Evolutionary conservation across 2,797 vertebrate species (phyloP), one percentile per base, ranked within the genome.

Genomic region (Sebastolobus alascanus): DNA sequence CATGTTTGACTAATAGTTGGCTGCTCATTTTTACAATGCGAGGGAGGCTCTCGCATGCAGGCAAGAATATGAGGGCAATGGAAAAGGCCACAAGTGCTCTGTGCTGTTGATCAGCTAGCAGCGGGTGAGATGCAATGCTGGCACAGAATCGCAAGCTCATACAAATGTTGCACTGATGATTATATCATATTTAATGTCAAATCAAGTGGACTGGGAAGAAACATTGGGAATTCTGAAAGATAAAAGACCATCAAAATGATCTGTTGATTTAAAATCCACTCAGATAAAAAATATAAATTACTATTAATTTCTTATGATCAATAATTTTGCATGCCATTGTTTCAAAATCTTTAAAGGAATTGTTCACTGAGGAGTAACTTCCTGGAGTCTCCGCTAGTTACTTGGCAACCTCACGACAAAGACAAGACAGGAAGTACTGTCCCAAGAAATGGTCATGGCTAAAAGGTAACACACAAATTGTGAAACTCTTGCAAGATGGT

Each of bases 1-100:
- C 84, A 88, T 77, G 82, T 92, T 91, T 91, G 88, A 93, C 88
- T 94, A 92, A 92, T 84, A 88, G 87, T 82, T 85, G 80, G 77
- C 84, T 88, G 77, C 80, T 90, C 75, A 73, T 76, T 93, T 92
- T 92, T 88, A 87, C 84, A 90, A 92, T 68, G 73, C 40, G 71
- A 84, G 80, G 75, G 84, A 82, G 72, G 83, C 77, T 85, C 80
- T 85, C 67, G 61, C 82, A 73, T 61, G 77, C 63, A 87, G 72
- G 68, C 78, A 80, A 84, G 78, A 79, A 56, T 74, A 27, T 5
- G 66, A 82, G 70, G 82, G 73, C 80, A 81, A 84, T 71, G 88
- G 88, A 88, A 92, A 89, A 75, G 33, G 46, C 76, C 52, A 66
- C 25, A 54, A 69, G 65, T 66, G 77, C 40, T 70, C 16, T n/a